Evolutionary conservation across 1,140 invertebrate genomes (phyloP), one percentile per base, ranked within the genome.

Genomic region (Oppia nitens): DNA sequence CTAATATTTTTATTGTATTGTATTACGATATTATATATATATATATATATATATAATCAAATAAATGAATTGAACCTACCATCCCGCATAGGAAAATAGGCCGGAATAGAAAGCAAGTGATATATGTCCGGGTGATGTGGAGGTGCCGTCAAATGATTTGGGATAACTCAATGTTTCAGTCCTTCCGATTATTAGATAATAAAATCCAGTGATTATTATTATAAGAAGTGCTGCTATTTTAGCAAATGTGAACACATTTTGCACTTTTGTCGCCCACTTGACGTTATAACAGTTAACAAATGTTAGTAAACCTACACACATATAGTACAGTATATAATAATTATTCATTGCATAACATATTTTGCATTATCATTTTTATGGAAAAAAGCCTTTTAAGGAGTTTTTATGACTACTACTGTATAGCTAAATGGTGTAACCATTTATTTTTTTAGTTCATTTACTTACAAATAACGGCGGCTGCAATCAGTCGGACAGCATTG

Each of bases 71-170:
- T n/a, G n/a, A n/a, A n/a, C 90, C 72, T 77, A 83, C 88, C 89
- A 97, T 62, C 93, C 93, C 55, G 90, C 91, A 72, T 95, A 97
- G 0, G 91, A 92, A 72, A 95, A 97, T 65, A 97, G 83, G 63
- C 91, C 92, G 0, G 87, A 88, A 72, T 96, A 97, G 69, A 97
- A 86, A 2, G 87, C 87, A 28, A 93, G 76, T 0, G 90, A 86
- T 66, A 93, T 81, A 70, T 84, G 82, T 47, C 87, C 85, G 3
- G 87, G 80, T 69, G 86, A 81, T 0, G 77, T 81, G 50, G 80
- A 80, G 0, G 88, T 87, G 32, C 82, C 79, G 56, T 80, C 79
- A 74, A 91, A 95, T 1, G 85, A 78, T 66, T 82, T 74, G 2
- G 76, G 68, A 50, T 57, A 57, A 1, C 12, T 28, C 64, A 96